Base-by-base conservation (phyloP, 2,113 vertebrate species). In the Psittacara wagleri region DNA sequence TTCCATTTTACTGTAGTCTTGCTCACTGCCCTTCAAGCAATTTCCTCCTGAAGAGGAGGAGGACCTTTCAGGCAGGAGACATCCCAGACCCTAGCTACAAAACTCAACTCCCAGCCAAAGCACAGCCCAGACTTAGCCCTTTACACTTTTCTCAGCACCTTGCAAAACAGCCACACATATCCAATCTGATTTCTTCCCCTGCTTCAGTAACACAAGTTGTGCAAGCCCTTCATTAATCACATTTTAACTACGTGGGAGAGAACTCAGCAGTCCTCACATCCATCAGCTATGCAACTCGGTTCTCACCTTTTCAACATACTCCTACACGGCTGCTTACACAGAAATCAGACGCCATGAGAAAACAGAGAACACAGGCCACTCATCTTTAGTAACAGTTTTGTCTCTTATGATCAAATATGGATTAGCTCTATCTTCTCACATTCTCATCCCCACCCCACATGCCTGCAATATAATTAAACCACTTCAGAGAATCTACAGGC, bases 281-380 rank as follows among this genome's bases (percentile, higher is more conserved):
- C 55, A 91, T 78, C 37, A 90, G 23, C 72, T 78, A 54, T 9
- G 43, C 83, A 94, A 86, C 64, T 64, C 0, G 0, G 55, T 77
- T 92, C 91, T 96, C 89, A 93, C 94, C 94, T 89, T 95, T 82
- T 84, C 92, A 94, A 86, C 91, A 81, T 70, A 79, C 88, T 96
- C 92, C 95, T 44, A 95, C 94, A 61, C 63, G 31, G 54, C 91
- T 88, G 89, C 92, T 91, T 86, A 83, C 93, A 90, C 83, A 92
- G 94, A 94, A 93, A 46, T 66, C 83, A 92, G 61, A 69, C 0
- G 4, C 84, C 72, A 85, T 75, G 85, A 93, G 95, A 92, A 88
- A 95, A 96, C 76, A 92, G 84, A 88, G 85, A 89, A 91, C 77
- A 67, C 24, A 84, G 95, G 87, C 61, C 94, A 96, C 75, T 96